A percentile compares a stretch with the other conserved stretches of the same genome.
Conservation (phyloP, 2,888 invertebrate species). For the Syritta pipiens region DNA sequence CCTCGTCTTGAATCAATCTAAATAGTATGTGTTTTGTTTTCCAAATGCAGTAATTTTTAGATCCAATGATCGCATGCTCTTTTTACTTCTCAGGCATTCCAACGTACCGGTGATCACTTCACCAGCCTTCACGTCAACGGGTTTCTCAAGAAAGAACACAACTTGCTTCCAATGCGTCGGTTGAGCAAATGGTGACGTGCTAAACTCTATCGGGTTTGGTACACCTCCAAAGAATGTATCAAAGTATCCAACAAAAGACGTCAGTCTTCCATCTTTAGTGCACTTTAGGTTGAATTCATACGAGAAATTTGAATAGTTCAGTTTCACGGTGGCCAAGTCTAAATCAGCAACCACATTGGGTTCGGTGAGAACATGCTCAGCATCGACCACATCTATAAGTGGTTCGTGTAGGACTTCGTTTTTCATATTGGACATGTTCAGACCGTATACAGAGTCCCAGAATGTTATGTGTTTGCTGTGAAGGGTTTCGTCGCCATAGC, state of each 20-base stretch:
- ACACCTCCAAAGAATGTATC: constrained; percentile 91
- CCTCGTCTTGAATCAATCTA: constrained; percentile 80
- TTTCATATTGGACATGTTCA: constrained; percentile 95
- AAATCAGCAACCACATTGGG: constrained; percentile 85
- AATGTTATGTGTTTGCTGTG: constrained; percentile 88
- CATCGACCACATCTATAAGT: constrained; percentile 83
- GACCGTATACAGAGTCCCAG: constrained; percentile 97
- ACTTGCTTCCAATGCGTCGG: constrained; percentile 93
- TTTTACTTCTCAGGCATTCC: constrained; percentile 86
- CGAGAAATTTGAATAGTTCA: constrained; percentile 86
- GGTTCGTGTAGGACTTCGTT: constrained; percentile 90
- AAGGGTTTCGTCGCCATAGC: constrained; percentile 87
- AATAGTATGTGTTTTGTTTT: constrained; percentile 82
- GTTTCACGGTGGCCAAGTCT: constrained; percentile 87
- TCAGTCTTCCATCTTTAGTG: constrained; percentile 84
- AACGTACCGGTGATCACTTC: constrained; percentile 84
- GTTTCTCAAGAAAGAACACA: constrained; percentile 87
- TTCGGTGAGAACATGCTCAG: constrained; percentile 84
- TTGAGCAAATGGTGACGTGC: constrained; percentile 84
- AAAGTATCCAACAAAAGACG: constrained; percentile 94
- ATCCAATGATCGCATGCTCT: constrained; percentile 87
- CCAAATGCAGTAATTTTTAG: constrained; percentile 85
- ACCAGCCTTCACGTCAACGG: constrained; percentile 86
- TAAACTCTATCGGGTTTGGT: constrained; percentile 82
- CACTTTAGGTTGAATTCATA: constrained; percentile 85